Percentiles rank a stretch among this genome's conserved stretches.
Conservation (phyloP, 2,888 invertebrate species). For the Ernsta delagoae region DNA sequence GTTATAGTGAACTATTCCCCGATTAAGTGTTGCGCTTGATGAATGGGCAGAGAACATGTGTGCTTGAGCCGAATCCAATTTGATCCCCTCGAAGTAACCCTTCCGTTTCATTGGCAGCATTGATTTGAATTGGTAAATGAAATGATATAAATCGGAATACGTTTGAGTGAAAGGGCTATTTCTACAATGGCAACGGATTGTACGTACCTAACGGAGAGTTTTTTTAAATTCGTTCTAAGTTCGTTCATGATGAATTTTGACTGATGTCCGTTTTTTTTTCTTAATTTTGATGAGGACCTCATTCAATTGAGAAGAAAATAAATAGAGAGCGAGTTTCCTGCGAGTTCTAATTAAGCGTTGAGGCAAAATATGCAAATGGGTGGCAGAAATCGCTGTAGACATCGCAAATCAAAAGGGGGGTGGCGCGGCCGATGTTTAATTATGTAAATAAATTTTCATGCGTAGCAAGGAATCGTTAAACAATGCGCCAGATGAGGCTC, state of each 20-base stretch:
- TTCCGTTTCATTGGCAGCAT: slow-evolving; percentile 67
- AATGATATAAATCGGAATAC: slow-evolving; percentile 44
- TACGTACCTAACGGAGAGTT: neutral
- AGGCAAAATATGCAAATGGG: slow-evolving; percentile 73
- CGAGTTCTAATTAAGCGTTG: slow-evolving; percentile 61
- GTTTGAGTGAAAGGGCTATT: slow-evolving; percentile 31
- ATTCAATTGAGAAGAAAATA: slow-evolving; percentile 36
- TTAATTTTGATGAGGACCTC: slow-evolving; percentile 15
- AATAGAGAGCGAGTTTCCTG: slow-evolving; percentile 35
- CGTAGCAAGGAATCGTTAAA: slow-evolving; percentile 75
- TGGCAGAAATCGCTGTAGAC: slow-evolving; percentile 71
- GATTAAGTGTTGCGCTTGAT: slow-evolving; percentile 76
- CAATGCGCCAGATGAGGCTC: slow-evolving; percentile 72
- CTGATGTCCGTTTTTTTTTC: slow-evolving; percentile 7
- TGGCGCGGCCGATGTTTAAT: slow-evolving; percentile 72
- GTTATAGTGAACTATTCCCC: slow-evolving; percentile 73
- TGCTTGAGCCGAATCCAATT: slow-evolving; percentile 77
- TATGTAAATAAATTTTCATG: slow-evolving; percentile 82
- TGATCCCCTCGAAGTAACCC: slow-evolving; percentile 76
- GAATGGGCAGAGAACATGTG: slow-evolving; percentile 76
- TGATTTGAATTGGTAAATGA: slow-evolving; percentile 78
- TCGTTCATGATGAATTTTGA: neutral
- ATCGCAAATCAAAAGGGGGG: slow-evolving; percentile 77
- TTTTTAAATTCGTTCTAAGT: neutral
- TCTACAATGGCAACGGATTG: neutral